Conservation (phyloP, 2,888 invertebrate genomes). For the Helobdella robusta region DNA sequence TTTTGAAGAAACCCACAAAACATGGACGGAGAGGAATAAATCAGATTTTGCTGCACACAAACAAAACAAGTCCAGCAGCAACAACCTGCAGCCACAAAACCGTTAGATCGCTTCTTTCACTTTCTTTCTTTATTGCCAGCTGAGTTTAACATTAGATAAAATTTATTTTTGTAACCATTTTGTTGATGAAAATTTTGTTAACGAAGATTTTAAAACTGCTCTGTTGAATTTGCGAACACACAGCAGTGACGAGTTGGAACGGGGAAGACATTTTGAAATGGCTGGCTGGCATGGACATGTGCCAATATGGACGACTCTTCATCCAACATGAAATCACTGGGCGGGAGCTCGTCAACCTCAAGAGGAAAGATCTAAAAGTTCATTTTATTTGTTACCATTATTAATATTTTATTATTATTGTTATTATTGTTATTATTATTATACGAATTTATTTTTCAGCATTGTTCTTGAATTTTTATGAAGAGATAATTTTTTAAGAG, state of each 20-base stretch:
- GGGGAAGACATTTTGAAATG: too few relatives aligned
- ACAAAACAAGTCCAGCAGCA: too few relatives aligned
- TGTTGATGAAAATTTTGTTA: too few relatives aligned
- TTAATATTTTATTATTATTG: constrained; percentile 1
- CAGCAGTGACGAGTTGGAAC: too few relatives aligned
- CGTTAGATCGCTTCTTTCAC: too few relatives aligned
- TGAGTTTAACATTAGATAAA: too few relatives aligned
- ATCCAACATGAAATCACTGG: constrained; percentile 83
- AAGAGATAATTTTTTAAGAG: neutral
- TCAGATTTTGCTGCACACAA: constrained; percentile 42
- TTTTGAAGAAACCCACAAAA: constrained; percentile 76
- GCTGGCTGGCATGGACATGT: constrained; percentile 76
- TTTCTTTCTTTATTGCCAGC: too few relatives aligned
- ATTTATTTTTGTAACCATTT: too few relatives aligned
- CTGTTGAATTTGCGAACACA: too few relatives aligned
- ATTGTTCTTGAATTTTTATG: neutral
- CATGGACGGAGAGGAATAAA: constrained; percentile 73
- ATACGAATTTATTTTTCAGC: neutral
- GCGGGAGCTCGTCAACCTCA: constrained; percentile 72
- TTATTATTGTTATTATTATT: neutral
- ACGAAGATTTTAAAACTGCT: too few relatives aligned
- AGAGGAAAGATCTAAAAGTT: constrained; percentile 59
- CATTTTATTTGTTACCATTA: neutral
- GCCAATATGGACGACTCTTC: constrained; percentile 83
- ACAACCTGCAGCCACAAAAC: too few relatives aligned